These are phyloP conservation scores for Tribolium madens DNA, from an alignment of 1,140 invertebrate genomes.

Conservation along the genomic window DNA sequence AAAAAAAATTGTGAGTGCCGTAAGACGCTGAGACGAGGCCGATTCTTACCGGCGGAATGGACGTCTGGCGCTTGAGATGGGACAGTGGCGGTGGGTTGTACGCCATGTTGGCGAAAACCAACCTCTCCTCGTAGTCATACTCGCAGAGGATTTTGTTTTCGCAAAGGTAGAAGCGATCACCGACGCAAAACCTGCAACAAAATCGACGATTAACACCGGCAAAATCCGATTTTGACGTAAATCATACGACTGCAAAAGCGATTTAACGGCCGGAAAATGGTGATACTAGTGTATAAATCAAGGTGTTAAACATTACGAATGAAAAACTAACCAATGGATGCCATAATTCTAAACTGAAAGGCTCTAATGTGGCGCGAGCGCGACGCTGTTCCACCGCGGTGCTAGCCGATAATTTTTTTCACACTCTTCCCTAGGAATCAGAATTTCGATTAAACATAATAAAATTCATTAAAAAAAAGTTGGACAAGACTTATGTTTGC, in stretches of 20 bases:
- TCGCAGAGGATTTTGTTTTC: conserved; percentile 98
- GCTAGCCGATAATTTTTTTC: background rate
- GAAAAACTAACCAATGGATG: conserved; percentile 58
- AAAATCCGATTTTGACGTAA: conserved; percentile 50
- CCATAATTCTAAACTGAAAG: conserved; percentile 53
- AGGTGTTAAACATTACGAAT: conserved; percentile 58
- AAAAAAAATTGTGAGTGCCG: conserved; percentile 42
- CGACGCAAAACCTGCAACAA: conserved; percentile 91
- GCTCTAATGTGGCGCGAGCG: conserved; percentile 38
- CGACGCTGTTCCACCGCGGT: conserved; percentile 10
- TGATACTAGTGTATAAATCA: conserved; percentile 57
- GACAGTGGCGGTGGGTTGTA: conserved; percentile 88
- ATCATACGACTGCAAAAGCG: conserved; percentile 52
- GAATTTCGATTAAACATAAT: background rate
- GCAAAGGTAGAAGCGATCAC: conserved; percentile 95
- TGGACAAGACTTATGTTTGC: no score
- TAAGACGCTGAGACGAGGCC: background rate
- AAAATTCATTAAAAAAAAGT: no score
- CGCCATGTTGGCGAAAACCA: conserved; percentile 92
- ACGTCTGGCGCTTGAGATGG: conserved; percentile 81
- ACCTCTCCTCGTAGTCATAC: conserved; percentile 94
- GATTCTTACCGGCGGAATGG: conserved; percentile 63
- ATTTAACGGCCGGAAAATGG: conserved; percentile 55
- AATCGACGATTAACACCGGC: conserved; percentile 28
- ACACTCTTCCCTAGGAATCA: background rate